Percentiles rank a stretch among this genome's conserved stretches.
Conservation (phyloP, 2,888 invertebrate genomes). For the Campaea margaritaria region DNA sequence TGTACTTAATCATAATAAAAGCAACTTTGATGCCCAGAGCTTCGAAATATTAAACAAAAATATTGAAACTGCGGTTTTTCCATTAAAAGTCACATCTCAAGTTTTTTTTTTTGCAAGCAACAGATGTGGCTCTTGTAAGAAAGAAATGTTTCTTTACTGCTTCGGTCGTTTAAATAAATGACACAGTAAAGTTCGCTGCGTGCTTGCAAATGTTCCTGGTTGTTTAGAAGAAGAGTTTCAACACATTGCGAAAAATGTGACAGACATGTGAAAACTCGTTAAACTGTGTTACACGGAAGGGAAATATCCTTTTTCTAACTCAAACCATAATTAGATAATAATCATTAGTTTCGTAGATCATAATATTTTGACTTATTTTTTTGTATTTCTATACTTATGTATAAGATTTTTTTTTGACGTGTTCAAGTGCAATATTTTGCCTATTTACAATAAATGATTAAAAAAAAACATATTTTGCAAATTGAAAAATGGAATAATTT, state of each 20-base stretch:
- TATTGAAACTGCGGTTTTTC: slow-evolving; percentile 28
- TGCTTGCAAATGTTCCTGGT: slow-evolving; percentile 12
- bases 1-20: slow-evolving; percentile 37
- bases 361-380: too few species aligned
- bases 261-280: neutral
- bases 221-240: neutral
- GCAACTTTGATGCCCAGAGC: slow-evolving; percentile 27
- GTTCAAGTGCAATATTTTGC: too few species aligned
- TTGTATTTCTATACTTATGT: too few species aligned
- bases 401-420: too few species aligned
- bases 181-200: slow-evolving; percentile 19
- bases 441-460: too few species aligned
- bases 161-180: slow-evolving; percentile 26
- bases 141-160: slow-evolving; percentile 25
- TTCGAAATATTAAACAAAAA: slow-evolving; percentile 25
- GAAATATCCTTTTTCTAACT: too few species aligned
- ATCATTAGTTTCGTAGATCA: too few species aligned
- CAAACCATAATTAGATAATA: too few species aligned
- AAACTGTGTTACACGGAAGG: too few species aligned
- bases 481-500: too few species aligned
- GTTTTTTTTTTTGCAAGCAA: slow-evolving; percentile 14
- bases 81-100: slow-evolving; percentile 22
- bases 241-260: slow-evolving; percentile 5
- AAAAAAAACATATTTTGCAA: too few species aligned
- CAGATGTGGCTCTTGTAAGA: slow-evolving; percentile 30